Base-by-base conservation (phyloP, 2,113 vertebrate species). In the Empidonax alnorum region DNA sequence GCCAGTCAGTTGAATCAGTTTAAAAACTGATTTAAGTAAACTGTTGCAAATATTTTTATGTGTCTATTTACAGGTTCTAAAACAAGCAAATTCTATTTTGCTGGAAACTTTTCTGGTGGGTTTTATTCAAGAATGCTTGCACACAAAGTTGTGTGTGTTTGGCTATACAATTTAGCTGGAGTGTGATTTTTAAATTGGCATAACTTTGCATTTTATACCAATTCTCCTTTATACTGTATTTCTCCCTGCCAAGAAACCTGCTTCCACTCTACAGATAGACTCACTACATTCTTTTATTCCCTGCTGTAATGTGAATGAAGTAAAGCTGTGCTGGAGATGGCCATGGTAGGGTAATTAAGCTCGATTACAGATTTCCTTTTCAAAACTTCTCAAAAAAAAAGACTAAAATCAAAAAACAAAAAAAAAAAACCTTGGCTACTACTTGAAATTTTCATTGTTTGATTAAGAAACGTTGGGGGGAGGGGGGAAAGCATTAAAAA, bases 241-340 rank as follows among this genome's bases (percentile, higher is more conserved):
- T 90, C 27, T 77, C 23, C 22, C 63, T 90, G 82, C 90, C 93
- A 96, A 44, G 78, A 95, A 93, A 93, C 79, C 75, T 95, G 85
- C 85, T 91, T 96, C 65, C 33, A 71, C 87, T 90, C 82, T 91
- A 6, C 67, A 46, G 71, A 77, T 19, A 68, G 67, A 55, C 75
- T 89, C 10, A 14, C 44, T 50, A 12, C 82, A 79, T 96, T 96
- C 91, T 90, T 94, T 58, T 80, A 93, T 95, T 97, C 93, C 94
- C 90, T 3, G 0, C 63, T 95, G 93, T 80, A 90, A 86, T n/a
- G 22, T 67, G 85, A 93, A 72, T 3, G 25, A 72, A 88, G 79
- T 75, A 77, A 83, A 95, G 85, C 87, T 68, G 50, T 59, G 41
- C 78, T 88, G 87, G 90, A 77, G 72, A 83, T 87, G 75, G 58